These are phyloP conservation scores for Redunca redunca DNA, from an alignment of 2,113 vertebrate genomes.

Conservation along the genomic window DNA sequence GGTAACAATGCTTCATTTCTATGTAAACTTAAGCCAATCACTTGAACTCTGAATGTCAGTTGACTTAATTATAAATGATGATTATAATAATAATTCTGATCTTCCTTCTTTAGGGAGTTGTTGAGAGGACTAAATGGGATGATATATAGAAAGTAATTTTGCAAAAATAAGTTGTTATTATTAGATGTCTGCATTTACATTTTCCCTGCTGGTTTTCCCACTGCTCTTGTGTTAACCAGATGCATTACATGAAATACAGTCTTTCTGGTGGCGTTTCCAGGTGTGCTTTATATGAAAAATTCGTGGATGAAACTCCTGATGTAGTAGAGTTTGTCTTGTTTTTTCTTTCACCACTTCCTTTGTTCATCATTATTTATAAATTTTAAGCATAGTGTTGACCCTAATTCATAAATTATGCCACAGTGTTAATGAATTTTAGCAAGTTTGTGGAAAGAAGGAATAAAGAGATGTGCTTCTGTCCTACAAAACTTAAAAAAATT, in stretches of 20 bases:
- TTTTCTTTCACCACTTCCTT: not conserved
- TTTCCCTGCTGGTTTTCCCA: not conserved
- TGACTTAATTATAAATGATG: not conserved
- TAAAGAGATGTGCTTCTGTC: not conserved
- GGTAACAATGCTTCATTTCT: not conserved
- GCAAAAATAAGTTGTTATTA: not conserved
- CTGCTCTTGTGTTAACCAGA: not conserved
- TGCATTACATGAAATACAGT: not conserved
- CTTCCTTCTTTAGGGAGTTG: not conserved
- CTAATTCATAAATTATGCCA: constrained; percentile 1
- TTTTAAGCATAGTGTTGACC: not conserved
- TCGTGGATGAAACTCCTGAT: not conserved
- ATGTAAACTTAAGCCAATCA: not conserved
- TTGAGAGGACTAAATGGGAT: not conserved
- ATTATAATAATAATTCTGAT: not conserved
- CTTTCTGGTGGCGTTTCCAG: not conserved
- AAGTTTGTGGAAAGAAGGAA: not conserved
- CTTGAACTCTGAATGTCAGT: not conserved
- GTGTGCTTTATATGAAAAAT: constrained; percentile 16
- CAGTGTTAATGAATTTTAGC: not conserved
- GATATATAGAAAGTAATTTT: not conserved
- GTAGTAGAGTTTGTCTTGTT: not conserved
- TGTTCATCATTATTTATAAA: not conserved
- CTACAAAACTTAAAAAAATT: not conserved
- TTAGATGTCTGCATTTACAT: not conserved